phyloP scores from a whole-genome alignment of 2,888 invertebrate species.

The Erynnis tages region DNA sequence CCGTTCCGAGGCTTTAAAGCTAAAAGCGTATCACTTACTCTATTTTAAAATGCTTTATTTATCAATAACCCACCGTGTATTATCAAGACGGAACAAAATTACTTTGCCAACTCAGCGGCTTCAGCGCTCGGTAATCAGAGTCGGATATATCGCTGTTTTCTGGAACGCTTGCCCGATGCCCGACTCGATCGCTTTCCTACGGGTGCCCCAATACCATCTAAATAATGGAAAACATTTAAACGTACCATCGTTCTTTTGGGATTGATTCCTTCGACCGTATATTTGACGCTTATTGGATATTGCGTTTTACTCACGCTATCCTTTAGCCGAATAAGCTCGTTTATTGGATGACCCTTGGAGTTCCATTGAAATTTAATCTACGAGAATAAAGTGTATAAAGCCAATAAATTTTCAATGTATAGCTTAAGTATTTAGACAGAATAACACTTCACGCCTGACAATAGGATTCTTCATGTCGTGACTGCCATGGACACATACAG shows the following conservation, averaged over 20 bases:
- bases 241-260: constrained; percentile 56
- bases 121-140: constrained; percentile 52
- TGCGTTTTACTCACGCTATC: constrained; percentile 49
- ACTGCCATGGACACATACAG: too few species aligned
- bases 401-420: too few species aligned
- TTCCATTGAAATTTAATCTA: background rate
- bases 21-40: background rate
- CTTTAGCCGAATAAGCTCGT: constrained; percentile 25
- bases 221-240: constrained; percentile 71
- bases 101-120: constrained; percentile 17
- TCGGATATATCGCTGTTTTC: constrained; percentile 59
- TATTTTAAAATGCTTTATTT: background rate
- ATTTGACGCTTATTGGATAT: constrained; percentile 60
- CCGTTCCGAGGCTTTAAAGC: background rate
- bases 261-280: constrained; percentile 68
- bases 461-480: too few species aligned
- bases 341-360: constrained; percentile 3
- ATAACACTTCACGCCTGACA: too few species aligned
- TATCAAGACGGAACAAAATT: constrained; percentile 7
- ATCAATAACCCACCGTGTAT: constrained; percentile 2
- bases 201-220: constrained; percentile 50
- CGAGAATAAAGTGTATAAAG: background rate
- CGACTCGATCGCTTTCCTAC: constrained; percentile 31
- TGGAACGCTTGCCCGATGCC: constrained; percentile 51
- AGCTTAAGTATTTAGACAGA: too few species aligned